Base-by-base conservation (phyloP, 2,888 invertebrate species). In the Hedya salicella region DNA sequence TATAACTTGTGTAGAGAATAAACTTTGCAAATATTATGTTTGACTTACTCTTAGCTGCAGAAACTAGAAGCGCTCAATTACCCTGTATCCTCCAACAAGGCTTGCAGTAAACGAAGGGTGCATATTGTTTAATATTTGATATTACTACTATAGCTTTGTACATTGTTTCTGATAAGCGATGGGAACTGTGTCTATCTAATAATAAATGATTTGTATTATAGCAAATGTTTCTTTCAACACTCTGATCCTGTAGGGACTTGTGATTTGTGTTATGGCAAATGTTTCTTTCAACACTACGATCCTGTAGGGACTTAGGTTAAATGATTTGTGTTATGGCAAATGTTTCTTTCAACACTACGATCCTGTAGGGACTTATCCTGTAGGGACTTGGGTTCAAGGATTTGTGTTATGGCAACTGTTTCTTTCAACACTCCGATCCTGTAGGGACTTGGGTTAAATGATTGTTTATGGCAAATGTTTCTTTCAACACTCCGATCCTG, bases 201-300 rank as follows among this genome's bases (percentile, higher is more conserved):
- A 93, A 93, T 93, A 93, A 94, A 94, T 94, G 94, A 94, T 94
- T 94, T 94, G 94, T 94, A 94, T 94, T 94, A 94, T 94, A 91
- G 72, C 8, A 66, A 68, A 54, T 80, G 75, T 78, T 86, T 86
- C 87, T 75, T 75, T 79, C 82, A 71, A 30, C 48, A 49, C 19
- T 62, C 40, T 16, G 63, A 49, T 60, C 64, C 62, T 54, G 17
- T 19, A 62, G 14, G 50, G 19, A 36, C 32, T 40, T 63, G 56
- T n/a, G n/a, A n/a, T n/a, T n/a, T n/a, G n/a, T n/a, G n/a, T n/a
- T n/a, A n/a, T n/a, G n/a, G n/a, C n/a, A n/a, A n/a, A n/a, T n/a
- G n/a, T n/a, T n/a, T n/a, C n/a, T n/a, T 75, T 79, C 82, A 71
- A 30, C 48, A 49, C 19, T 62, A 39, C 17, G 63, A 49, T 60